Evolutionary conservation across 2,888 invertebrate species (phyloP).

Genomic region (Sthenelais limicola): DNA sequence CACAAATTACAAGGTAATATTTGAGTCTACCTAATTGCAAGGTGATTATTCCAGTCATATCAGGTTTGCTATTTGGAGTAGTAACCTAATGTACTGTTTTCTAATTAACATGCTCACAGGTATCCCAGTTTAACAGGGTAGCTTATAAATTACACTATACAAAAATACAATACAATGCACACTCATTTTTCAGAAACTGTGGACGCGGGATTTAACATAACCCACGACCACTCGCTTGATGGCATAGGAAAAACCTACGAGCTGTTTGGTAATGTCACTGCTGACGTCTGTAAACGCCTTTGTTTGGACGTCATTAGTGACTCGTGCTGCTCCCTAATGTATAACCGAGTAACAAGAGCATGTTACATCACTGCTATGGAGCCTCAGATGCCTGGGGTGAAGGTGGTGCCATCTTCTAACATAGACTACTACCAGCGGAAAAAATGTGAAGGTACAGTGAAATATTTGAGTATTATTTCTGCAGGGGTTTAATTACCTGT

Average conservation of each 20-base stretch:
- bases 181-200: slow-evolving; percentile 31
- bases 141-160: too few relatives aligned
- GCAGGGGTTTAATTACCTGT: too few relatives aligned
- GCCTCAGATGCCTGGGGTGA: slow-evolving; percentile 39
- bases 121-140: too few relatives aligned
- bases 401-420: slow-evolving; percentile 29
- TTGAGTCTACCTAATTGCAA: too few relatives aligned
- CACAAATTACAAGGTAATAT: too few relatives aligned
- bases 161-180: too few relatives aligned
- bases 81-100: too few relatives aligned
- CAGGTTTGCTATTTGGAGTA: too few relatives aligned
- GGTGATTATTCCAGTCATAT: too few relatives aligned
- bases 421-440: slow-evolving; percentile 49
- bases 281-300: slow-evolving; percentile 46
- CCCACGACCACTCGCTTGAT: slow-evolving; percentile 40
- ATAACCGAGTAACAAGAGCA: slow-evolving; percentile 43
- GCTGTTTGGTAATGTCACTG: slow-evolving; percentile 47
- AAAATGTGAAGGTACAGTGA: slow-evolving; percentile 47
- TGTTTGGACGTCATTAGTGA: slow-evolving; percentile 47
- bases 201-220: slow-evolving; percentile 34
- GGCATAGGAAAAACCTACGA: slow-evolving; percentile 49
- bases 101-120: too few relatives aligned
- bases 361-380: slow-evolving; percentile 51
- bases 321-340: slow-evolving; percentile 51
- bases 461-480: too few relatives aligned